Evolutionary conservation across 1,140 invertebrate genomes (phyloP).

Genomic region (Drosophila lowei): DNA sequence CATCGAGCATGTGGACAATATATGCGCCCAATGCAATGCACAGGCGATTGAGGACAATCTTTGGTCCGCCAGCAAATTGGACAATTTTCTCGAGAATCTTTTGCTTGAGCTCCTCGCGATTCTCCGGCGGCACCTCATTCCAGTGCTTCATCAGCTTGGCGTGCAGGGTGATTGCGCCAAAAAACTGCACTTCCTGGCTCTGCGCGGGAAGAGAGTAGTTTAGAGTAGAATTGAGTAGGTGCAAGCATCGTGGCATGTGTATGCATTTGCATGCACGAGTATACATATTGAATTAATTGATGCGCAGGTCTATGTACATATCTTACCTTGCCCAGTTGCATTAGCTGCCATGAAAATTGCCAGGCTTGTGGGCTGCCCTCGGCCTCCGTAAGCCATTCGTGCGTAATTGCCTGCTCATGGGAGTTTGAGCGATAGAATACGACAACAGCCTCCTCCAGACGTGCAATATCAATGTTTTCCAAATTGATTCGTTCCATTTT

Average conservation of each 20-base stretch:
- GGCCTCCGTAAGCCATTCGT: conserved; percentile 91
- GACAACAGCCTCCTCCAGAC: conserved; percentile 76
- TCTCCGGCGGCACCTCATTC: conserved; percentile 91
- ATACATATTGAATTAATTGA: conserved; percentile 46
- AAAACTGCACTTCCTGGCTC: conserved; percentile 95
- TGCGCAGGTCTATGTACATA: conserved; percentile 37
- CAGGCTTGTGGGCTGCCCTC: conserved; percentile 93
- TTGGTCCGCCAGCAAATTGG: conserved; percentile 89
- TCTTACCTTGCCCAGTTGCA: conserved; percentile 89
- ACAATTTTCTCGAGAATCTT: conserved; percentile 90
- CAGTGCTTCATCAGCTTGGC: conserved; percentile 93
- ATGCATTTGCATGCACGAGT: conserved; percentile 10
- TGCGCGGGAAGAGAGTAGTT: conserved; percentile 73
- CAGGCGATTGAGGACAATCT: conserved; percentile 92
- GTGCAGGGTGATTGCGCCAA: conserved; percentile 94
- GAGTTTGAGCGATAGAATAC: conserved; percentile 77
- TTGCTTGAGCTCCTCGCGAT: conserved; percentile 89
- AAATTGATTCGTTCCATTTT: conserved; percentile 7
- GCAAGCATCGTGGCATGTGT: conserved; percentile 19
- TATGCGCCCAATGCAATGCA: conserved; percentile 91
- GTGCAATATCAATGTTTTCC: conserved; percentile 71
- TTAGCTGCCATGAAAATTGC: conserved; percentile 94
- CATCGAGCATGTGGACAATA: conserved; percentile 87
- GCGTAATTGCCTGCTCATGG: conserved; percentile 88
- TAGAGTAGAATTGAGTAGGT: background rate